These are phyloP conservation scores for Cepphus grylle DNA, from an alignment of 2,113 vertebrate genomes.

Conservation along the genomic window DNA sequence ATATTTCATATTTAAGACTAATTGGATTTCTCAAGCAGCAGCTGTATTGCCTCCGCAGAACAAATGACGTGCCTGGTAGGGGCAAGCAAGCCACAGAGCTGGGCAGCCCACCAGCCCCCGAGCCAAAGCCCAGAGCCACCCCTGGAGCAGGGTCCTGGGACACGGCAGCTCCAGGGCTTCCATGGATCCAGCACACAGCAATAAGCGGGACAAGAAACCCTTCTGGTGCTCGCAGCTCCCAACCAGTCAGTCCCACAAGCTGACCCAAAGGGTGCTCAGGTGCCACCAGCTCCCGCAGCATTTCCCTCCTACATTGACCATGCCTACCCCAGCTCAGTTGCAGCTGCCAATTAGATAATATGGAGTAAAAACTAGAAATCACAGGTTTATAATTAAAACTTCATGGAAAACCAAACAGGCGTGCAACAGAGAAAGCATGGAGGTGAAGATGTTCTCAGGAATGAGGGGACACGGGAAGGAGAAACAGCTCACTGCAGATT, in stretches of 20 bases:
- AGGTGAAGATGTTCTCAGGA: neutral
- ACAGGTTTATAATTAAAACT: neutral
- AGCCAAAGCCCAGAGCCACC: neutral
- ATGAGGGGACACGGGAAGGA: neutral
- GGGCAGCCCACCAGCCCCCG: neutral
- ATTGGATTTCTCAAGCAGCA: neutral
- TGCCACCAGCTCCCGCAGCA: neutral
- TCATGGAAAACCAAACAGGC: neutral
- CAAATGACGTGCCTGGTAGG: neutral
- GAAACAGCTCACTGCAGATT: neutral
- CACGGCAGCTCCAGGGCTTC: rapidly evolving
- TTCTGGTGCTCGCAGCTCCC: neutral
- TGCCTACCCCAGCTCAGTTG: neutral
- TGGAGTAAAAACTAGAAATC: neutral
- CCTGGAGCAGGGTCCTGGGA: neutral
- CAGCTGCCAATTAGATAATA: neutral
- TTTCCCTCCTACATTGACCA: rapidly evolving
- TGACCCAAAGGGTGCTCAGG: neutral
- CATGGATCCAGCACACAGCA: rapidly evolving
- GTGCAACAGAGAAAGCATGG: neutral
- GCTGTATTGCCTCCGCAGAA: neutral
- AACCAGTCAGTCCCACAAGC: neutral
- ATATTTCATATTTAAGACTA: neutral
- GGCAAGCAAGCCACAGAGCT: neutral
- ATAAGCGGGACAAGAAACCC: neutral